Evolutionary conservation across 2,888 invertebrate genomes (phyloP).

Genomic region (Rhamnusium bicolor): DNA sequence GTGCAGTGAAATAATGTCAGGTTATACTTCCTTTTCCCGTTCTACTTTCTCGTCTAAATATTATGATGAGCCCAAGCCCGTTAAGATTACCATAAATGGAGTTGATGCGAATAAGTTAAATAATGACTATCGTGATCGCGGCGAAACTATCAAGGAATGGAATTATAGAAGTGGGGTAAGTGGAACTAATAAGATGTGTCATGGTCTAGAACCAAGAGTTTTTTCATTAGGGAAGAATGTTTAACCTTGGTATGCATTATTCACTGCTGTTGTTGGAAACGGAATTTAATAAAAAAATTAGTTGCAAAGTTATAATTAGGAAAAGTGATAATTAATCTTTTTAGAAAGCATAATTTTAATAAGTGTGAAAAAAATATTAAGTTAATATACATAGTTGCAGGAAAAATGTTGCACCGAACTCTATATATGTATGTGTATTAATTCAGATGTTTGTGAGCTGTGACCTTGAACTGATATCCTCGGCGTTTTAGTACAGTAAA

Average conservation of each 20-base stretch:
- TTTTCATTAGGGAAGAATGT: background rate
- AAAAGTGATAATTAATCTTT: too few relatives aligned
- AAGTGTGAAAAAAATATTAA: too few relatives aligned
- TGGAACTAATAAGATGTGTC: conserved; percentile 1
- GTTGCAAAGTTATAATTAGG: too few relatives aligned
- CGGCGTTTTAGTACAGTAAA: too few relatives aligned
- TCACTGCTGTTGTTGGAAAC: background rate
- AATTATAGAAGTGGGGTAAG: conserved; percentile 43
- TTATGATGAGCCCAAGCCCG: conserved; percentile 39
- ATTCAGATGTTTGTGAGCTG: too few relatives aligned
- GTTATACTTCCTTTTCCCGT: conserved; percentile 50
- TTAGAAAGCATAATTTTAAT: too few relatives aligned
- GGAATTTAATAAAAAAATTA: too few relatives aligned
- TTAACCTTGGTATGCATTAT: background rate
- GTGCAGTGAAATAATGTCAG: conserved; percentile 47
- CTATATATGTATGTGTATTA: too few relatives aligned
- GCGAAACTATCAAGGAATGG: conserved; percentile 36
- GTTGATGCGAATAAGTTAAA: background rate
- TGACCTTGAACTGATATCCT: too few relatives aligned
- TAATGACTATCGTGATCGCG: conserved; percentile 22
- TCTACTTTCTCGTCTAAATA: conserved; percentile 44
- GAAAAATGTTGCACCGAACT: too few relatives aligned
- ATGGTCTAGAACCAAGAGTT: background rate
- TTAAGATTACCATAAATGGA: conserved; percentile 14
- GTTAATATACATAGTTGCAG: too few relatives aligned